A percentile compares a stretch with the other conserved stretches of the same genome.
phyloP scores from a whole-genome alignment of 2,113 vertebrate genomes.

The Hyperopisus bebe region DNA sequence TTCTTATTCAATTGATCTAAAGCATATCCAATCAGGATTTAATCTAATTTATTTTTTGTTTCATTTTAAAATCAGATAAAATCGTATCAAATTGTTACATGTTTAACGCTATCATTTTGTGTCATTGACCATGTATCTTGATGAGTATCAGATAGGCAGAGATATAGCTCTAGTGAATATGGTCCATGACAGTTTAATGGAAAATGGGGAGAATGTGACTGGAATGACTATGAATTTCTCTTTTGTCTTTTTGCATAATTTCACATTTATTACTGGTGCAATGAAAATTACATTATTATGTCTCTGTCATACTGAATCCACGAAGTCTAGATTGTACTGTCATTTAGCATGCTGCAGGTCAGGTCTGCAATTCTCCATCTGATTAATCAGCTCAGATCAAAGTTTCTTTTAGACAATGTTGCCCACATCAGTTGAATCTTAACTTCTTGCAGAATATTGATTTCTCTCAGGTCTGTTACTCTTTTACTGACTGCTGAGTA shows the following conservation, averaged over 20 bases:
- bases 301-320: not conserved
- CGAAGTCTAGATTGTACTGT: not conserved
- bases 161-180: not conserved
- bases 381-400: slow-evolving; percentile 41
- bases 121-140: not conserved
- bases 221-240: not conserved
- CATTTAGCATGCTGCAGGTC: not conserved
- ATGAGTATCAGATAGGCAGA: not conserved
- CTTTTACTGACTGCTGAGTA: slow-evolving; percentile 32
- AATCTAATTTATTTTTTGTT: not conserved
- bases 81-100: not conserved
- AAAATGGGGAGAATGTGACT: not conserved
- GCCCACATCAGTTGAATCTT: slow-evolving; percentile 36
- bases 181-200: not conserved
- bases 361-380: slow-evolving; percentile 26
- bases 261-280: not conserved
- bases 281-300: not conserved
- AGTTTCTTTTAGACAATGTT: slow-evolving; percentile 39
- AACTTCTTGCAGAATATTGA: slow-evolving; percentile 40
- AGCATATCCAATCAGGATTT: not conserved
- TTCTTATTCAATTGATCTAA: not conserved
- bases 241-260: not conserved
- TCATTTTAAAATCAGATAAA: not conserved
- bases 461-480: slow-evolving; percentile 40
- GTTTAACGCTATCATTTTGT: not conserved